Evolutionary conservation across 2,113 vertebrate genomes (phyloP).

Genomic region (Tragelaphus scriptus): DNA sequence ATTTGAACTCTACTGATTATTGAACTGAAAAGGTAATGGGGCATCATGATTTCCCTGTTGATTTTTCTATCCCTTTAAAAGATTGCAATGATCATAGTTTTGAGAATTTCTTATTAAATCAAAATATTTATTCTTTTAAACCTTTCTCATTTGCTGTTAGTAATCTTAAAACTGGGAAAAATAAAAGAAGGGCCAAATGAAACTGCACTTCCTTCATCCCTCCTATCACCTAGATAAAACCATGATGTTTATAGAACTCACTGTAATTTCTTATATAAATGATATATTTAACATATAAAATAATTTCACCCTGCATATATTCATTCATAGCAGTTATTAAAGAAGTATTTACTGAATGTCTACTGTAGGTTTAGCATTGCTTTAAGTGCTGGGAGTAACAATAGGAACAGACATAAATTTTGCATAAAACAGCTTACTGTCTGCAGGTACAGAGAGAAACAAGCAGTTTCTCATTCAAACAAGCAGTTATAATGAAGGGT

Average conservation of each 20-base stretch:
- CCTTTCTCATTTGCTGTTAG: neutral
- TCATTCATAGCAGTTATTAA: neutral
- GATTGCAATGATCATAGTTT: neutral
- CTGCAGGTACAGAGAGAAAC: neutral
- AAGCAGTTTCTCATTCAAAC: too few relatives aligned
- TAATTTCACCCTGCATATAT: neutral
- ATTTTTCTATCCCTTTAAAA: constrained; percentile 12
- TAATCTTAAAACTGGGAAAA: neutral
- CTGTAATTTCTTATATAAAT: neutral
- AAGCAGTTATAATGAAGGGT: neutral
- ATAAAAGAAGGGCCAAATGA: neutral
- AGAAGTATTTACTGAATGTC: neutral
- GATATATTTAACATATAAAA: neutral
- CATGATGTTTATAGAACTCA: neutral
- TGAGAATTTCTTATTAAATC: constrained; percentile 26
- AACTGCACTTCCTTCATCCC: neutral
- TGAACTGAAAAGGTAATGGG: constrained; percentile 12
- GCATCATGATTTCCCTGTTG: neutral
- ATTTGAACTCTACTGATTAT: neutral
- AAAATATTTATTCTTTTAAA: constrained; percentile 5
- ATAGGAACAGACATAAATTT: neutral
- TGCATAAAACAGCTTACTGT: neutral
- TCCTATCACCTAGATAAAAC: neutral
- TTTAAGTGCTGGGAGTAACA: neutral
- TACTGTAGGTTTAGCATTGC: neutral